Conservation (phyloP, 2,888 invertebrate genomes). For the Hydrotaea cyrtoneurina region DNA sequence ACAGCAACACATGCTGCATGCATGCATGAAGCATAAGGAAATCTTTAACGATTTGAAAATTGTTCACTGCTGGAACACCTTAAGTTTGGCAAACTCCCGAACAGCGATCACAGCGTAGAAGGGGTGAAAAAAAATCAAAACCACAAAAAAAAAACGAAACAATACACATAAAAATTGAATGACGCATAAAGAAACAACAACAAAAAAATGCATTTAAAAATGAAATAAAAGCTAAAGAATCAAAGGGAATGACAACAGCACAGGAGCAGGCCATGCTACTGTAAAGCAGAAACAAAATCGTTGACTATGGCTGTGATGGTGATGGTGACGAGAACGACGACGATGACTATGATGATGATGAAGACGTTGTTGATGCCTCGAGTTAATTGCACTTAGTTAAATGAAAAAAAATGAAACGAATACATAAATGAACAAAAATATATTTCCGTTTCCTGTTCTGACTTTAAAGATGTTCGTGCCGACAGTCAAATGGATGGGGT, state of each 20-base stretch:
- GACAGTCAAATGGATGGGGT: background rate
- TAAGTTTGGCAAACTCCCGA: background rate
- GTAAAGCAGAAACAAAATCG: background rate
- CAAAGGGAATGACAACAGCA: background rate
- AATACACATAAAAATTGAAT: background rate
- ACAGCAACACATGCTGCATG: background rate
- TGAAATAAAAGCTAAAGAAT: slow-evolving; percentile 1
- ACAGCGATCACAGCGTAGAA: background rate
- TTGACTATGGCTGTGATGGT: background rate
- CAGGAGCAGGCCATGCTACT: background rate
- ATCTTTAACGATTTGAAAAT: background rate
- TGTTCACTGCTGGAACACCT: background rate
- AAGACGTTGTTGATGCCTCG: background rate
- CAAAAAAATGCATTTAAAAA: background rate
- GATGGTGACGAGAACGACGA: background rate
- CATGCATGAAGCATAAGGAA: background rate
- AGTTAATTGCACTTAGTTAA: slow-evolving; percentile 41
- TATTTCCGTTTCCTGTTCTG: background rate
- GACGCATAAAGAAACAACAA: background rate
- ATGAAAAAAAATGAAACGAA: background rate
- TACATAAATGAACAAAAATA: background rate
- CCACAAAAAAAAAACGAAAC: background rate
- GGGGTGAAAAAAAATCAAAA: background rate
- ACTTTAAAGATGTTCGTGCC: background rate
- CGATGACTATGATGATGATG: background rate